Percentiles rank a stretch among this genome's conserved stretches.
Evolutionary conservation across 1,140 invertebrate genomes (phyloP).

Genomic region (Plectus sambesii): DNA sequence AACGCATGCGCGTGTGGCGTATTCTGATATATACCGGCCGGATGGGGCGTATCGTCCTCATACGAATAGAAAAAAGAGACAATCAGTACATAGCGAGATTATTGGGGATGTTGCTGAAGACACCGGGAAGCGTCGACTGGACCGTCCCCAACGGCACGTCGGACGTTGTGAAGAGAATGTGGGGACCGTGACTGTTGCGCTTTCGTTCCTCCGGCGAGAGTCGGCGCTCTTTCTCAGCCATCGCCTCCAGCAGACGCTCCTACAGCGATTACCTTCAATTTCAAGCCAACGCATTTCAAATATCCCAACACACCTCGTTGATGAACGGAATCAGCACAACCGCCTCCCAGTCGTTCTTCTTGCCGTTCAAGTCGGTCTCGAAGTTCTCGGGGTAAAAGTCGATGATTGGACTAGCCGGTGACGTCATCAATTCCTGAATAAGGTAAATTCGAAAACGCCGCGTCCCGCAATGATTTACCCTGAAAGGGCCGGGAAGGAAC

Average conservation of each 20-base stretch:
- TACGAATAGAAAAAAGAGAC: too few relatives aligned
- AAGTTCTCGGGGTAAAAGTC: constrained; percentile 82
- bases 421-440: constrained; percentile 60
- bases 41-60: too few relatives aligned
- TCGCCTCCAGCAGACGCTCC: constrained; percentile 61
- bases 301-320: constrained; percentile 59
- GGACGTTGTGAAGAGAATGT: constrained; percentile 61
- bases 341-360: constrained; percentile 91
- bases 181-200: constrained; percentile 71
- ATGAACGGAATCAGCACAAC: constrained; percentile 93
- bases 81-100: too few relatives aligned
- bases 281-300: constrained; percentile 14
- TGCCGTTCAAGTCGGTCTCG: constrained; percentile 70
- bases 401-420: constrained; percentile 66
- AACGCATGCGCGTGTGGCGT: too few relatives aligned
- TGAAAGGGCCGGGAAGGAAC: constrained; percentile 67
- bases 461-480: constrained; percentile 48
- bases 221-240: constrained; percentile 58
- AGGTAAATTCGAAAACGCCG: background rate
- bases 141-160: too few relatives aligned
- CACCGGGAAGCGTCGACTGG: too few relatives aligned
- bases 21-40: too few relatives aligned
- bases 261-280: too few relatives aligned
- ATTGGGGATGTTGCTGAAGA: too few relatives aligned
- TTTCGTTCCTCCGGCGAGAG: constrained; percentile 61